Percentiles rank a stretch among this genome's conserved stretches.
phyloP scores from a whole-genome alignment of 35 echinoderm and acorn worm species.

The Ophioderma brevispina region DNA sequence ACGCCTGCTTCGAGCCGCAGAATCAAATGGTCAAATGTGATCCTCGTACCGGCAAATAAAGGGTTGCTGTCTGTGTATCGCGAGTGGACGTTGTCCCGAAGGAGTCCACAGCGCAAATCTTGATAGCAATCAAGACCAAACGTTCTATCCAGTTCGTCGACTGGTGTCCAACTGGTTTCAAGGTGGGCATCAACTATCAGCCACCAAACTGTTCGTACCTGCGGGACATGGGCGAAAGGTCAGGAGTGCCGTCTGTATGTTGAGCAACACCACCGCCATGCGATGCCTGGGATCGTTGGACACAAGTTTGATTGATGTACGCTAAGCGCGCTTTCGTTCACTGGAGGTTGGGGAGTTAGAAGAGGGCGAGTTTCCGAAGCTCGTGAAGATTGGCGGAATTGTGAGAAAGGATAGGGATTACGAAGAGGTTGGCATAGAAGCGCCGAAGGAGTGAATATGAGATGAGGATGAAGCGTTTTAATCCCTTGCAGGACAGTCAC shows the following conservation, averaged over 20 bases:
- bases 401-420: constrained; percentile 67
- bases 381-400: constrained; percentile 68
- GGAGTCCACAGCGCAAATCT: constrained; percentile 54
- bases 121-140: constrained; percentile 65
- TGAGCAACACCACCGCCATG: constrained; percentile 74
- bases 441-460: constrained; percentile 10
- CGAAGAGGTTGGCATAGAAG: constrained; percentile 55
- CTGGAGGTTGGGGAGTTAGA: constrained; percentile 70
- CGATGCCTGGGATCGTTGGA: constrained; percentile 66
- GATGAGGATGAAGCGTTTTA: constrained; percentile 16
- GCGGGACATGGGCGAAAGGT: constrained; percentile 60
- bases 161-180: constrained; percentile 85
- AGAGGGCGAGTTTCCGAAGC: constrained; percentile 71
- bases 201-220: constrained; percentile 59
- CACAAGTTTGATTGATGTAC: constrained; percentile 82
- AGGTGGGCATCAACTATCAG: constrained; percentile 82
- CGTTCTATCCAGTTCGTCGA: constrained; percentile 72
- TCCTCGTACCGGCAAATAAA: constrained; percentile 70
- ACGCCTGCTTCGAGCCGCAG: constrained; percentile 66
- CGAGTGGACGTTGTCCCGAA: constrained; percentile 68
- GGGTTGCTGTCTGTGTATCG: constrained; percentile 44
- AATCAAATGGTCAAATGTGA: constrained; percentile 69
- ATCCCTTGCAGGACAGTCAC: too few relatives aligned
- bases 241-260: constrained; percentile 60
- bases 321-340: constrained; percentile 77